Evolutionary conservation across 2,888 invertebrate genomes (phyloP).

Genomic region (Heterodera filipjevi): DNA sequence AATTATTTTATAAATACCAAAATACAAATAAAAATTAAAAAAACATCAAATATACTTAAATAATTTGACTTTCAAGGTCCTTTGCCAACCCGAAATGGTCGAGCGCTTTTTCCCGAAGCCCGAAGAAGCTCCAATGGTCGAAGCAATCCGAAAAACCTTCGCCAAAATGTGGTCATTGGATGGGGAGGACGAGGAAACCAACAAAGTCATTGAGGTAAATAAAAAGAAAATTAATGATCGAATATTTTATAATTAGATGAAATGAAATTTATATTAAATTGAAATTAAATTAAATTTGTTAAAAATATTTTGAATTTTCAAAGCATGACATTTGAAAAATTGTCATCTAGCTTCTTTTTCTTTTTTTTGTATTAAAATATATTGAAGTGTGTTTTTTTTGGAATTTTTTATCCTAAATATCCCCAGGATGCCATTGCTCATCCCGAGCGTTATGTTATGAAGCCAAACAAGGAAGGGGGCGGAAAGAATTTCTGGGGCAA

Average conservation of each 20-base stretch:
- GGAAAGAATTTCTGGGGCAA: constrained; percentile 86
- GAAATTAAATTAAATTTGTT: too few species aligned
- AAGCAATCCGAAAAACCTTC: constrained; percentile 68
- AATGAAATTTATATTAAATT: not conserved
- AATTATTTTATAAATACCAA: not conserved
- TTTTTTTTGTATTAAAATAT: too few species aligned
- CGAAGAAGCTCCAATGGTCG: not conserved
- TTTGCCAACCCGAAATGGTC: not conserved
- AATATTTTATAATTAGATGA: not conserved
- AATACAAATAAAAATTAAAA: not conserved
- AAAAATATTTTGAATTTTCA: too few species aligned
- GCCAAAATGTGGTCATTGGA: constrained; percentile 66
- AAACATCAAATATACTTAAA: too few species aligned
- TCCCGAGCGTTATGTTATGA: constrained; percentile 85
- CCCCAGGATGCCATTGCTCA: constrained; percentile 63
- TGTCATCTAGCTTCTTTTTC: too few species aligned
- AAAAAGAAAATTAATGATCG: not conserved
- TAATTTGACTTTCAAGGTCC: not conserved
- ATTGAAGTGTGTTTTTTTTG: too few species aligned
- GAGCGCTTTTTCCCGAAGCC: not conserved
- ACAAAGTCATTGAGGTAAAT: not conserved
- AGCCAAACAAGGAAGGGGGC: constrained; percentile 95
- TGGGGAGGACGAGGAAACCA: constrained; percentile 42
- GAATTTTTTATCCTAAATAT: not conserved
- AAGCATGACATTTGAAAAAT: too few species aligned